Evolutionary conservation across 1,140 invertebrate genomes (phyloP), one percentile per base, ranked within the genome.

Genomic region (Bicyclus anynana): DNA sequence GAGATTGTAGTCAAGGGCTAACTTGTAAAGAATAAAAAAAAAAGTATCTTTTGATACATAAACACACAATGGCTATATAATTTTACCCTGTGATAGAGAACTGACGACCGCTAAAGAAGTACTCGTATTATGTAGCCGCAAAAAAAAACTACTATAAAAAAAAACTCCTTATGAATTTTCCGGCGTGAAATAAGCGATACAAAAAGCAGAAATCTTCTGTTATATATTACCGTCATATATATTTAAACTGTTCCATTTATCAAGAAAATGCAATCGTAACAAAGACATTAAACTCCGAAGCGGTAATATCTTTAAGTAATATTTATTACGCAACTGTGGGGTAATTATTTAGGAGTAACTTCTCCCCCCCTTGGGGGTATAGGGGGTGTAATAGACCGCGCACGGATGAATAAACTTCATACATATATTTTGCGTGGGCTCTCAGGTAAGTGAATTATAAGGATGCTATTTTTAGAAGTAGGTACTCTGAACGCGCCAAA

Each of bases 321-420:
- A 78, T 78, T 78, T 78, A 78, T 78, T 71, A 62, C 69, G 48
- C 69, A 71, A 75, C 72, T 67, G 75, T 57, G 60, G 55, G 61
- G 74, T 77, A 77, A 77, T 77, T 77, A 77, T 77, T 77, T 77
- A 77, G 65, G 65, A 66, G 64, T 55, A 65, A 53, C 33, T 61
- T 54, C 40, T 29, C 47, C 42, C 42, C 40, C 33, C 53, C 26
- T 0, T 2, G 20, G 21, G 46, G 16, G n/a, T n/a, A 35, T 20
- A 23, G 17, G 16, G 16, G 37, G 9, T 44, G 7, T 47, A 47
- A 47, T 47, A 47, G 44, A 47, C 44, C 44, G 44, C 21, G 44
- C 33, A 49, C 46, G 35, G 33, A 49, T 27, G 46, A 56, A 56
- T 56, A 37, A 62, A 62, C 50, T 50, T 58, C 49, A 57, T 61